Percentiles rank a stretch among this genome's conserved stretches.
Conservation (phyloP, 2,113 vertebrate species). For the Ctenodactylus gundi region DNA sequence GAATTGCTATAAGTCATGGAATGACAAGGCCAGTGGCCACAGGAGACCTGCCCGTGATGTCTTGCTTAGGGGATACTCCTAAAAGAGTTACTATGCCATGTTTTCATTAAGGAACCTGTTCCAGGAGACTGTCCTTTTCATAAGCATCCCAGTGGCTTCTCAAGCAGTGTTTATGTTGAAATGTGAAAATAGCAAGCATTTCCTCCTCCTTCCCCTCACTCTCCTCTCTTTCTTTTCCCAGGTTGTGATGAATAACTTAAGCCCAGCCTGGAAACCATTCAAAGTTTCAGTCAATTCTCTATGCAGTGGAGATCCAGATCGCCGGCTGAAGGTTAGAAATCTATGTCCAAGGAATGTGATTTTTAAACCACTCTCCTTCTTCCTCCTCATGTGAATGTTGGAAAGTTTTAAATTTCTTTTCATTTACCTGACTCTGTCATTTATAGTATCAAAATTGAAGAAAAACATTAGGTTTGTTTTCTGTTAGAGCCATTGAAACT, state of each 20-base stretch:
- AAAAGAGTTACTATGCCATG: not conserved
- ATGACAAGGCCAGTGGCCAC: not conserved
- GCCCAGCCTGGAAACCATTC: slow-evolving; percentile 97
- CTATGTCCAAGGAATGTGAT: not conserved
- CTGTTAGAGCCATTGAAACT: not conserved
- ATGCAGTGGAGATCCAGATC: slow-evolving; percentile 96
- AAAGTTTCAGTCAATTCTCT: slow-evolving; percentile 98
- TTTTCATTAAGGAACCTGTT: slow-evolving; percentile 24
- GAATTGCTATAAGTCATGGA: not conserved
- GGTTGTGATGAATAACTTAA: slow-evolving; percentile 99
- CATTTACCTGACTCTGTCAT: not conserved
- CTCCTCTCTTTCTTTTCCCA: slow-evolving; percentile 77
- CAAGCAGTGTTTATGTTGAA: slow-evolving; percentile 54
- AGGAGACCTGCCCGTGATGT: not conserved
- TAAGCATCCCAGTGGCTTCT: slow-evolving; percentile 21
- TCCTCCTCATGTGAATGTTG: not conserved
- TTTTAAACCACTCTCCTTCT: not conserved
- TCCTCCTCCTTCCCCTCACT: not conserved
- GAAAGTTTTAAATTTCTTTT: not conserved
- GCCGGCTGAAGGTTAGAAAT: slow-evolving; percentile 92
- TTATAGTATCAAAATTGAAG: not conserved
- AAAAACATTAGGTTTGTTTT: slow-evolving; percentile 11
- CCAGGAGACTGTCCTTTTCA: not conserved
- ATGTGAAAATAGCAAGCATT: slow-evolving; percentile 41
- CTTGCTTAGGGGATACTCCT: not conserved